Base-by-base conservation (phyloP, 2,888 invertebrate species). In the Epicampocera succincta region DNA sequence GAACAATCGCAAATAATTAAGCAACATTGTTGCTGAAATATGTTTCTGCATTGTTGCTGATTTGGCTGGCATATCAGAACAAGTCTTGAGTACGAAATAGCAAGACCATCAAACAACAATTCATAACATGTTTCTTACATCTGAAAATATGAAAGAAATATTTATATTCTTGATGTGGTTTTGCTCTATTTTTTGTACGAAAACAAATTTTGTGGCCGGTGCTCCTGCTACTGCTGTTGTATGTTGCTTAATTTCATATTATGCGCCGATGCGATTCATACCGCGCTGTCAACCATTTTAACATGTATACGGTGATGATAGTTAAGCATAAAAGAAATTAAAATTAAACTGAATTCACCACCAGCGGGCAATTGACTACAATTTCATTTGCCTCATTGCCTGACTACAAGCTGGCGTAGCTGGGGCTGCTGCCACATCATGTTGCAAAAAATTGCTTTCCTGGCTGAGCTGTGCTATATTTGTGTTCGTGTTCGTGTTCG, bases 301-400 rank as follows among this genome's bases (percentile, higher is more conserved):
- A 82, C 82, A 82, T 82, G 82, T 75, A 71, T 66, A 54, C 82
- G n/a, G 78, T 60, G 82, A 88, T 86, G 87, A 88, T 88, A 88
- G 89, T 88, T 89, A 68, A 81, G 68, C 81, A 81, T 81, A 81
- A 81, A 81, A 81, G 73, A 81, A 82, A 89, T 88, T 89, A 89
- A 89, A 88, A 88, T 88, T 89, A 88, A 89, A 88, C 89, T 88
- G 88, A 89, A 89, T 89, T 87, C 88, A 89, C 88, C 88, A 86
- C 86, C 87, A 87, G 88, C 89, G 87, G 86, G 89, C 76, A 74
- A 66, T 80, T 75, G 65, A 75, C 84, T 73, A 63, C 73, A 65
- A 78, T 71, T 66, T 78, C 74, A 65, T 69, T 81, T 80, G 61
- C 17, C 42, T 38, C 40, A 60, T 65, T 63, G 40, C 33, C 25